Evolutionary conservation across 2,888 invertebrate species (phyloP).

Genomic region (Tillus elongatus): DNA sequence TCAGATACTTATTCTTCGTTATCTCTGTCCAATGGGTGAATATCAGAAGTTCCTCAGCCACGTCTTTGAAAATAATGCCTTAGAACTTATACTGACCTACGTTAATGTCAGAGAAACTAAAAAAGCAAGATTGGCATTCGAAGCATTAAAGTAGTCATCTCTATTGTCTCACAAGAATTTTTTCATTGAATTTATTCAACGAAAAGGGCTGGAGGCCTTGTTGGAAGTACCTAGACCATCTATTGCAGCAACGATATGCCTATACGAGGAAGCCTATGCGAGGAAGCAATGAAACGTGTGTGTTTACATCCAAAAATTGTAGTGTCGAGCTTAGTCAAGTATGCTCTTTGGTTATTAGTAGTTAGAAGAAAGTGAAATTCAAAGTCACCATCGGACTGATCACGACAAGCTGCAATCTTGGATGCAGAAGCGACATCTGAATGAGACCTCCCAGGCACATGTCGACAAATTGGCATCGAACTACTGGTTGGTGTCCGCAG

Average conservation of each 20-base stretch:
- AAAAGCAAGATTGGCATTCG: slow-evolving; percentile 90
- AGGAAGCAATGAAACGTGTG: slow-evolving; percentile 95
- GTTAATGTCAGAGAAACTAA: slow-evolving; percentile 80
- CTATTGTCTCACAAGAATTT: slow-evolving; percentile 97
- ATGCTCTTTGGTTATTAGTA: too few species aligned
- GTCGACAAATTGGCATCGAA: too few species aligned
- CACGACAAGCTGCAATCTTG: too few species aligned
- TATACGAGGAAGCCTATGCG: slow-evolving; percentile 96
- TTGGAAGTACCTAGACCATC: slow-evolving; percentile 88
- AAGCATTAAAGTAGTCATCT: slow-evolving; percentile 91
- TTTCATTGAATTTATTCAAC: slow-evolving; percentile 88
- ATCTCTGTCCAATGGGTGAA: slow-evolving; percentile 94
- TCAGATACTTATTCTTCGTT: slow-evolving; percentile 87
- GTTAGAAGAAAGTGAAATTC: too few species aligned
- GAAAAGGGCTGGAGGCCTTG: slow-evolving; percentile 76
- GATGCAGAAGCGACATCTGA: too few species aligned
- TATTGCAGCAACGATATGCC: slow-evolving; percentile 89
- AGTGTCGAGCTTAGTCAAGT: slow-evolving; percentile 68
- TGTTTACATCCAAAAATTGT: slow-evolving; percentile 74
- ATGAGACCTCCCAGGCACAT: too few species aligned
- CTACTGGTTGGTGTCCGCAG: too few species aligned
- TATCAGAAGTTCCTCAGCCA: slow-evolving; percentile 94
- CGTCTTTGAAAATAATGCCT: slow-evolving; percentile 86
- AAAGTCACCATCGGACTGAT: too few species aligned
- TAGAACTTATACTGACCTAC: slow-evolving; percentile 83